A percentile compares a stretch with the other conserved stretches of the same genome.
These are phyloP conservation scores for Trichopoda pennipes DNA, from an alignment of 2,888 invertebrate species.

Conservation along the genomic window DNA sequence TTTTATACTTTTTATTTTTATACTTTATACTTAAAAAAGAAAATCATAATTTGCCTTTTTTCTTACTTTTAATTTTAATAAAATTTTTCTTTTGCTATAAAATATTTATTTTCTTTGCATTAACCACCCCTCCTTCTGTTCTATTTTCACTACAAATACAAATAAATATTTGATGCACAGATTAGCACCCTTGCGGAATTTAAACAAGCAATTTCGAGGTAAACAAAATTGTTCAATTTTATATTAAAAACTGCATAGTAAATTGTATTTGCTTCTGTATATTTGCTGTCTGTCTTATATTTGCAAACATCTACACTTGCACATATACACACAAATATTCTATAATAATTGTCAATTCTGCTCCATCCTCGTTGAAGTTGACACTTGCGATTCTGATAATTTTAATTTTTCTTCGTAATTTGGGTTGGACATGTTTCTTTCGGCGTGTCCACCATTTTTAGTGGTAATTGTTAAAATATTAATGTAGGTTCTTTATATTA, in stretches of 20 bases:
- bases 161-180: slow-evolving; percentile 23
- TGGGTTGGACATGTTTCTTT: too few relatives aligned
- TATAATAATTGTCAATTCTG: too few relatives aligned
- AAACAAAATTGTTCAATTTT: slow-evolving; percentile 13
- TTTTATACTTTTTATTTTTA: too few relatives aligned
- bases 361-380: too few relatives aligned
- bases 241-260: slow-evolving; percentile 32
- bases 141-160: not conserved
- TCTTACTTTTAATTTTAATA: not conserved
- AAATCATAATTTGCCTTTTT: not conserved
- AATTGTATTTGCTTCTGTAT: not conserved
- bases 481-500: too few relatives aligned
- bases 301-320: too few relatives aligned
- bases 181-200: not conserved
- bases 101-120: too few relatives aligned
- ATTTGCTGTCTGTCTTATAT: not conserved
- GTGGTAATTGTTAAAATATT: too few relatives aligned
- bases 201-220: slow-evolving; percentile 21
- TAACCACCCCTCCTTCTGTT: not conserved
- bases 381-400: too few relatives aligned
- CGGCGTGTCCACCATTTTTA: too few relatives aligned
- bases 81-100: not conserved
- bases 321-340: not conserved
- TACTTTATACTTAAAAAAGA: too few relatives aligned
- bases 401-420: too few relatives aligned